phyloP scores from a whole-genome alignment of 2,113 vertebrate species.

The Megaleporinus macrocephalus region DNA sequence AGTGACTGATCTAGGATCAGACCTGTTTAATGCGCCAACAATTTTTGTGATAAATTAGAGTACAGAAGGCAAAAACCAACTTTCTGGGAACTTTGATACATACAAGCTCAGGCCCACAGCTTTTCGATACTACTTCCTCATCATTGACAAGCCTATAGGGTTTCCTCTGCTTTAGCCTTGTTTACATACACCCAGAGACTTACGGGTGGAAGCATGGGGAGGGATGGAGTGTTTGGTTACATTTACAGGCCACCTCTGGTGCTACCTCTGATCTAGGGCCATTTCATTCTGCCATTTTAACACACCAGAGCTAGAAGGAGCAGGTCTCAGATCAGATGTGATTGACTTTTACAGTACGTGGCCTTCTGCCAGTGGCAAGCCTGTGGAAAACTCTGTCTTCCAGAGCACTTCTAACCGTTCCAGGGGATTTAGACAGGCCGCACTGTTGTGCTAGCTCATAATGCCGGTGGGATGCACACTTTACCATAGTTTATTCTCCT shows the following conservation, averaged over 20 bases:
- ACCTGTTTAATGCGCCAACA: neutral
- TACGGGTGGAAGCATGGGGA: neutral
- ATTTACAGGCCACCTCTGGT: conserved; percentile 19
- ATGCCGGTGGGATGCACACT: neutral
- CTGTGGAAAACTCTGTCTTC: conserved; percentile 39
- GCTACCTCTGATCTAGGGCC: conserved; percentile 8
- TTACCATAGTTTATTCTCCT: neutral
- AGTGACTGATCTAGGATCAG: conserved; percentile 6
- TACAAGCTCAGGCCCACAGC: neutral
- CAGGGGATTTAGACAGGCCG: conserved; percentile 21
- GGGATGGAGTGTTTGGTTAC: conserved; percentile 23
- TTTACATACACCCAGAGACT: conserved; percentile 40
- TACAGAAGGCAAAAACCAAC: neutral
- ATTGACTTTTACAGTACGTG: conserved; percentile 26
- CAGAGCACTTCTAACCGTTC: conserved; percentile 18
- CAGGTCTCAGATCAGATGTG: neutral
- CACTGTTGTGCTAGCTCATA: conserved; percentile 30
- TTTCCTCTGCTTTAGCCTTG: conserved; percentile 31
- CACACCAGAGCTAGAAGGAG: conserved; percentile 1
- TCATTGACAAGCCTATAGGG: conserved; percentile 30
- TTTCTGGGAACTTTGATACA: neutral
- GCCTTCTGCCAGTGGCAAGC: conserved; percentile 1
- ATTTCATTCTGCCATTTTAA: conserved; percentile 5
- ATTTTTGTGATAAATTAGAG: neutral
- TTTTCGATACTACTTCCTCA: neutral